phyloP scores from a whole-genome alignment of 2,797 vertebrate genomes.

The Halcyon chelicuti region DNA sequence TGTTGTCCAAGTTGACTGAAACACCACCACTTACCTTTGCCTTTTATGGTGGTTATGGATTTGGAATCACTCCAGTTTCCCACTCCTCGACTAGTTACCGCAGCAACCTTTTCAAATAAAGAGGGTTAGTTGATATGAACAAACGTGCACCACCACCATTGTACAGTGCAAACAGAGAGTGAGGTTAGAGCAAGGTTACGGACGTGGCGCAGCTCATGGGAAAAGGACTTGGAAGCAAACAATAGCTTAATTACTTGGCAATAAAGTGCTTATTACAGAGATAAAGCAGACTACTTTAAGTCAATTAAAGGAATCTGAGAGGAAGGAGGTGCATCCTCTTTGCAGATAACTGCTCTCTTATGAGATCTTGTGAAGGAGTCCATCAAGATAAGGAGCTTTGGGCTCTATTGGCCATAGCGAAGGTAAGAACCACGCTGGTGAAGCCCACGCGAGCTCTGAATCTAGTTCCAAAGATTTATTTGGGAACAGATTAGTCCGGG shows the following conservation, averaged over 20 bases:
- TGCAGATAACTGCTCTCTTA: neutral
- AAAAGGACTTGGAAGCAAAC: conserved; percentile 13
- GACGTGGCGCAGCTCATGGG: neutral
- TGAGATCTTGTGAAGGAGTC: neutral
- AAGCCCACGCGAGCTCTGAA: accelerated
- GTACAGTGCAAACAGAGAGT: neutral
- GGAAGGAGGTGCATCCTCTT: neutral
- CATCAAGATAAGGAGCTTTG: neutral
- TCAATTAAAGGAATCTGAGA: conserved; percentile 24
- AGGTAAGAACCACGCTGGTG: accelerated
- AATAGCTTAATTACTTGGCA: conserved; percentile 32
- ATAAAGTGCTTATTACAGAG: conserved; percentile 38
- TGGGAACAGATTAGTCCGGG: neutral
- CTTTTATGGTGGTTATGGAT: conserved; percentile 89
- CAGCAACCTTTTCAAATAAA: conserved; percentile 88
- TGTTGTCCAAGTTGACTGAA: neutral
- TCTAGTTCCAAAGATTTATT: neutral
- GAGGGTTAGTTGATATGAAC: conserved; percentile 45
- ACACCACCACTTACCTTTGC: conserved; percentile 74
- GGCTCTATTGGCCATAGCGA: accelerated
- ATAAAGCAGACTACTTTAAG: conserved; percentile 37
- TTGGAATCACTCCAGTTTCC: conserved; percentile 94
- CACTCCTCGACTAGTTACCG: conserved; percentile 91
- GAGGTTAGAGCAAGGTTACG: neutral
- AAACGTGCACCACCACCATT: neutral